Conservation (phyloP, 1,140 invertebrate genomes). For the Drosophila suzukii region DNA sequence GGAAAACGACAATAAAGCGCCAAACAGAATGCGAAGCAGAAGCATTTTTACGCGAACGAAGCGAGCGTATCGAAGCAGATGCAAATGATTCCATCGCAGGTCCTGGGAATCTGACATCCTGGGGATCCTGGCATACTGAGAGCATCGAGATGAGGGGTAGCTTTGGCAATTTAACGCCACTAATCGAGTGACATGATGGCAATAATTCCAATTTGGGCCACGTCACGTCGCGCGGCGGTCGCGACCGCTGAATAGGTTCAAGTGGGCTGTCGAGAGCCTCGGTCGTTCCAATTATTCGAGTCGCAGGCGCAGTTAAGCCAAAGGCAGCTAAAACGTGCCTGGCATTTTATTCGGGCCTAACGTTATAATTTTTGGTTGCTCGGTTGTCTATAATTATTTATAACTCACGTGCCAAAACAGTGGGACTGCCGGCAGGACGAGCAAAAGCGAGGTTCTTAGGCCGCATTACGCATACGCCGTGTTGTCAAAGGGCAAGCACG, state of each 20-base stretch:
- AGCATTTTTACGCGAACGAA: conserved; percentile 8
- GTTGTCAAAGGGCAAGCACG: conserved; percentile 53
- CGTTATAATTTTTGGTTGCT: conserved; percentile 56
- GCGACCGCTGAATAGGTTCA: conserved; percentile 69
- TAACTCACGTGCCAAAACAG: conserved; percentile 61
- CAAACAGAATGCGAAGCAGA: conserved; percentile 18
- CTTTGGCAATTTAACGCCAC: conserved; percentile 77
- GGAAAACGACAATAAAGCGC: conserved; percentile 9
- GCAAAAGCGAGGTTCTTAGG: conserved; percentile 9
- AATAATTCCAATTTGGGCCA: conserved; percentile 78
- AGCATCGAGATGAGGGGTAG: conserved; percentile 6
- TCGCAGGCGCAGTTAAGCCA: conserved; percentile 8
- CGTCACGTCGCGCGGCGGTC: conserved; percentile 51
- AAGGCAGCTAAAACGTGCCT: conserved; percentile 56
- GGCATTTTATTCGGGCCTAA: conserved; percentile 51
- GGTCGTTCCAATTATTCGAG: conserved; percentile 27
- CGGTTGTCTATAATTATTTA: conserved; percentile 75
- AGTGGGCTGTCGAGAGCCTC: conserved; percentile 4
- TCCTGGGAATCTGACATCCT: background rate
- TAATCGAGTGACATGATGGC: conserved; percentile 77
- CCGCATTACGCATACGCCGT: conserved; percentile 68
- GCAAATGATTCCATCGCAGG: conserved; percentile 24
- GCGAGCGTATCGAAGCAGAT: conserved; percentile 38
- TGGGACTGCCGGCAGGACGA: conserved; percentile 10
- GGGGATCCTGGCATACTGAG: background rate